A percentile compares a stretch with the other conserved stretches of the same genome.
Conservation (phyloP, 2,888 invertebrate genomes). For the Zele albiditarsus region DNA sequence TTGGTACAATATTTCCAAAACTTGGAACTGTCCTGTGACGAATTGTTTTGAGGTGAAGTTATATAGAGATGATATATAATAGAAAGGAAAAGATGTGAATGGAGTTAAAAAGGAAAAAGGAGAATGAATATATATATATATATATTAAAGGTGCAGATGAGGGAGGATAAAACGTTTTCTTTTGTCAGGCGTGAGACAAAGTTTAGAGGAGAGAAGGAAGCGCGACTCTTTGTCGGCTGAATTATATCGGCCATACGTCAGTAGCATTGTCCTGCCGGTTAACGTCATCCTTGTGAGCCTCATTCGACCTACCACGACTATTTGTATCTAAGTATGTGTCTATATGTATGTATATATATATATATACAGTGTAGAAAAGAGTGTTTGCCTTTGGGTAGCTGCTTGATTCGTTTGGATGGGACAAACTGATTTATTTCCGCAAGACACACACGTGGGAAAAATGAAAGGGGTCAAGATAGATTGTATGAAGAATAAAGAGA, state of each 20-base stretch:
- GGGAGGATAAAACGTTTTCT: constrained; percentile 47
- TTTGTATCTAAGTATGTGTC: constrained; percentile 1
- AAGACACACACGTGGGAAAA: constrained; percentile 36
- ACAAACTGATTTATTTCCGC: constrained; percentile 34
- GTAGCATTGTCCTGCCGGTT: constrained; percentile 35
- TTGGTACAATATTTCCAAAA: constrained; percentile 68
- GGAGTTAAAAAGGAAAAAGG: constrained; percentile 18
- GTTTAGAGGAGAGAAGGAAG: constrained; percentile 40
- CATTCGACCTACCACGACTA: constrained; percentile 6
- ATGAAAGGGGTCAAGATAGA: constrained; percentile 31
- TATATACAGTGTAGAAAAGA: background rate
- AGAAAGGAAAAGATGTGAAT: constrained; percentile 8
- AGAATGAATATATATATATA: constrained; percentile 33
- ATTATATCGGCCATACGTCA: constrained; percentile 65
- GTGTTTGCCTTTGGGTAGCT: background rate
- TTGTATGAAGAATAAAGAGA: constrained; percentile 17
- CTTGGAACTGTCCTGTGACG: constrained; percentile 61
- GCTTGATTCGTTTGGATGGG: constrained; percentile 20
- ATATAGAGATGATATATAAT: constrained; percentile 2
- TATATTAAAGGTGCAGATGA: constrained; percentile 9
- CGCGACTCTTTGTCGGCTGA: constrained; percentile 60
- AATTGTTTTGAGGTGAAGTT: constrained; percentile 54
- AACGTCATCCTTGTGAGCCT: background rate
- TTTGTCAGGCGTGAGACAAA: constrained; percentile 61
- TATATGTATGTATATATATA: background rate